Conservation (phyloP, 2,888 invertebrate genomes). For the Acrocyrtus sp. region DNA sequence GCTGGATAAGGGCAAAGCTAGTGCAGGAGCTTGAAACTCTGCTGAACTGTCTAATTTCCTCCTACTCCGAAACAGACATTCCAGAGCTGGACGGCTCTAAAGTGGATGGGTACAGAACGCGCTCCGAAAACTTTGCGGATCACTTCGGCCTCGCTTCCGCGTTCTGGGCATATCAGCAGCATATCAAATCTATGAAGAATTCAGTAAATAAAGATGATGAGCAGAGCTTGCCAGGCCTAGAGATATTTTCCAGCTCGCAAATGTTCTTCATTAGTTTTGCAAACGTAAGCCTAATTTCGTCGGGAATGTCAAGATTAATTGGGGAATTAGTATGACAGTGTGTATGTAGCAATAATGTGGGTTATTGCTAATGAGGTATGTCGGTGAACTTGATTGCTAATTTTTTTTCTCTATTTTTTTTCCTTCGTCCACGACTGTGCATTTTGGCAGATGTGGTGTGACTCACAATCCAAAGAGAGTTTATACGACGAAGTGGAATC, state of each 20-base stretch:
- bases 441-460: conserved; percentile 54
- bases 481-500: conserved; percentile 54
- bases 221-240: conserved; percentile 38
- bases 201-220: neutral
- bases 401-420: neutral
- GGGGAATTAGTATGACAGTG: neutral
- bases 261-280: conserved; percentile 57
- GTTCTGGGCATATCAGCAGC: conserved; percentile 49
- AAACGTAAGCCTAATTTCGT: conserved; percentile 45
- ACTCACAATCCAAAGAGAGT: conserved; percentile 50
- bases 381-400: neutral
- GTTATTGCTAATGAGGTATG: conserved; percentile 8
- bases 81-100: conserved; percentile 54
- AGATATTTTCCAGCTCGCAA: conserved; percentile 48
- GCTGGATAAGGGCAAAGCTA: conserved; percentile 50
- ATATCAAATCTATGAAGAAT: conserved; percentile 18
- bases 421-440: neutral
- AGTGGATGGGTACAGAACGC: conserved; percentile 52
- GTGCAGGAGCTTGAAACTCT: conserved; percentile 41
- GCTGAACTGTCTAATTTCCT: conserved; percentile 48
- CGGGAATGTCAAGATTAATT: conserved; percentile 1
- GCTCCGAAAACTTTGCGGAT: conserved; percentile 57
- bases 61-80: conserved; percentile 49
- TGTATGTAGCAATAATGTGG: neutral
- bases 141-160: conserved; percentile 52